Conservation (phyloP, 1,140 invertebrate genomes). For the Macrobrachium rosenbergii region DNA sequence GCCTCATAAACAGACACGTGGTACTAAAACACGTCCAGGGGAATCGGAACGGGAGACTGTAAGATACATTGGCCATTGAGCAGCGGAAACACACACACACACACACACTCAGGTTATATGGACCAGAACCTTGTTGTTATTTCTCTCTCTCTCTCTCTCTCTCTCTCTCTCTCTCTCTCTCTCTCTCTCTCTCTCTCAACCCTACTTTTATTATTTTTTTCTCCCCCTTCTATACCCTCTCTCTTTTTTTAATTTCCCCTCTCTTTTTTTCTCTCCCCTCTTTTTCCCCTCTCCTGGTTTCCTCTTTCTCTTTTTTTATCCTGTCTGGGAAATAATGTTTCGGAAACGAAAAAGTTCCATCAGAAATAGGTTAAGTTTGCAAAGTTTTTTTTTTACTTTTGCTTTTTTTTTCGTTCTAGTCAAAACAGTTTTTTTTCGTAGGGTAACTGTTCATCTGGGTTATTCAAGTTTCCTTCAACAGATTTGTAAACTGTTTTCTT, state of each 20-base stretch:
- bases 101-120: background rate
- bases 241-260: background rate
- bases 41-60: background rate
- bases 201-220: background rate
- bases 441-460: too few species aligned
- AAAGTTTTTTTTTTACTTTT: too few species aligned
- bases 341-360: too few species aligned
- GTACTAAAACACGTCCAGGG: conserved; percentile 15
- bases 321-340: background rate
- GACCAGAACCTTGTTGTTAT: background rate
- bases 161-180: conserved; percentile 1
- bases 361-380: too few species aligned
- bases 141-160: background rate
- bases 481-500: too few species aligned
- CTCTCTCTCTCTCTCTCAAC: background rate
- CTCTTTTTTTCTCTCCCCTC: background rate
- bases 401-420: too few species aligned
- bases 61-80: conserved; percentile 13
- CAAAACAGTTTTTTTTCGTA: too few species aligned
- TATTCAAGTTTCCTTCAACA: too few species aligned
- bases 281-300: background rate
- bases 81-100: background rate
- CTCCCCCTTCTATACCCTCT: background rate
- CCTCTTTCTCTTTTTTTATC: background rate
- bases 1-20: conserved; percentile 17